Evolutionary conservation across 1,140 invertebrate genomes (phyloP).

Genomic region (Scaptomyza pallida): DNA sequence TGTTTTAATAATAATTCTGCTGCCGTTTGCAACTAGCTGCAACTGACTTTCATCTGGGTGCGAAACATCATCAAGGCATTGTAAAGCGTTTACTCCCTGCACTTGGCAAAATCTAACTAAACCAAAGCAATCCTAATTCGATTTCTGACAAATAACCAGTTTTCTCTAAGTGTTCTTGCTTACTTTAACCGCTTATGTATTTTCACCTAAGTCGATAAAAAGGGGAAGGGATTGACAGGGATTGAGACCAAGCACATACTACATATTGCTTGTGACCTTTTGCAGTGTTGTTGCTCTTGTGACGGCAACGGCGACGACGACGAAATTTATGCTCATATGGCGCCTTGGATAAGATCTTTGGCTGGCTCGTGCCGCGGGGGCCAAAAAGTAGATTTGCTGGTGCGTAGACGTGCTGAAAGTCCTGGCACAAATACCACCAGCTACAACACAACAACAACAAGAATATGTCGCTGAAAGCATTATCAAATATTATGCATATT

Average conservation of each 20-base stretch:
- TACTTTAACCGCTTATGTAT: background rate
- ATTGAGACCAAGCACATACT: background rate
- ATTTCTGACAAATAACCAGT: too few relatives aligned
- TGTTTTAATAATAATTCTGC: conserved; percentile 49
- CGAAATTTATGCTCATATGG: conserved; percentile 78
- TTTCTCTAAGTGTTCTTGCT: conserved; percentile 1
- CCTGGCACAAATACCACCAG: conserved; percentile 26
- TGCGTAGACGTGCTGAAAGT: conserved; percentile 57
- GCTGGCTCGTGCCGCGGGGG: conserved; percentile 32
- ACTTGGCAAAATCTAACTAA: too few relatives aligned
- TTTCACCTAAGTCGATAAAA: conserved; percentile 9
- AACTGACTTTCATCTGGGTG: conserved; percentile 8
- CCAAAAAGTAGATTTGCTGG: conserved; percentile 53
- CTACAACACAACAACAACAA: conserved; percentile 44
- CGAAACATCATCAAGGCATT: background rate
- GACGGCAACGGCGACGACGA: conserved; percentile 13
- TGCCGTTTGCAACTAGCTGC: conserved; percentile 2
- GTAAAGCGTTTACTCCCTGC: conserved; percentile 1
- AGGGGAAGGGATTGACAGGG: background rate
- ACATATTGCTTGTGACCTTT: conserved; percentile 68
- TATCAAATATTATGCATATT: conserved; percentile 83
- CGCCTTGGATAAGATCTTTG: conserved; percentile 71
- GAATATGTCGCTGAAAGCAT: conserved; percentile 78
- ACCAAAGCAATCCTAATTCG: too few relatives aligned
- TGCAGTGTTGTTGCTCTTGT: conserved; percentile 35